Base-by-base conservation (phyloP, 53 echinoderm and acorn worm genomes). In the Paracentrotus lividus region DNA sequence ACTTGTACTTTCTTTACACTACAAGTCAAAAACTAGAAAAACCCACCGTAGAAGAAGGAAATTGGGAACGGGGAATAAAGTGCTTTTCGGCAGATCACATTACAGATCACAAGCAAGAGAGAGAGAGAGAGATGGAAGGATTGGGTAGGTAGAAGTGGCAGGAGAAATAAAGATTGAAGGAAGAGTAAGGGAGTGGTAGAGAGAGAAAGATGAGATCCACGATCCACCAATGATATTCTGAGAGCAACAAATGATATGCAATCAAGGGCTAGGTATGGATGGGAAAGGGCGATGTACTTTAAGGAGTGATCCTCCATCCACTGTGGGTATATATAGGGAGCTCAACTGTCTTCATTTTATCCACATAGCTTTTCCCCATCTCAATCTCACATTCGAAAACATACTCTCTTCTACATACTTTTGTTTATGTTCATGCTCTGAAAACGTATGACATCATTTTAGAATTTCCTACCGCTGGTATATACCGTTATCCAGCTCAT, bases 211-310 rank as follows among this genome's bases (percentile, higher is more conserved):
- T 64, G 89, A 90, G 91, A 90, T 47, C 32, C 69, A 72, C 91
- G 67, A 72, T 90, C 91, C 51, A 58, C 91, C 69, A 90, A 90
- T 90, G 75, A 90, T 90, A 90, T 45, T 72, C 69, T 9, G 53
- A 53, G 75, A 90, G 69, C 67, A 90, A 72, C 91, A 90, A 90
- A 90, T 90, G 75, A 90, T 90, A 90, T 42, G 49, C 91, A 90
- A 90, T 72, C 54, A 90, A 90, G 54, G 44, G 43, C 24, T 49
- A 65, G 75, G 54, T 68, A 90, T 34, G 7, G 75, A 51, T 16
- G 1, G 36, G 44, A 68, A 51, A 72, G 91, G 91, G 91, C 91
- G 58, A 58, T 72, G 91, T 58, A 90, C 91, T 90, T 90, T 90
- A 47, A 72, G 53, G 44, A 81, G n/a, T 26, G 4, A 47, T 47